Percentiles rank a stretch among this genome's conserved stretches.
phyloP scores from a whole-genome alignment of 2,888 invertebrate genomes.

The Agriopis marginaria region DNA sequence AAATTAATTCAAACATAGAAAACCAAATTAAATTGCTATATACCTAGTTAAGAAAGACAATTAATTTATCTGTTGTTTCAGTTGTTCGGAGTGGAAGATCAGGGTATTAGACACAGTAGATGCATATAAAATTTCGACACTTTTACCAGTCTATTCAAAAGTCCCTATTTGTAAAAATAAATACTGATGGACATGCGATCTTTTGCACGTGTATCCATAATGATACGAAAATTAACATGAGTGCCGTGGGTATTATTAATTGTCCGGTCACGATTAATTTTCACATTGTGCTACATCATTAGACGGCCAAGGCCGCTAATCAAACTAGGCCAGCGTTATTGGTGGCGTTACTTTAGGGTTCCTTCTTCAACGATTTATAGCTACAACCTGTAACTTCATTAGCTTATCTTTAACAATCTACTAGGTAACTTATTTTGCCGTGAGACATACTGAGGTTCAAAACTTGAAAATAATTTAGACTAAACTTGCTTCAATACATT shows the following conservation, averaged over 20 bases:
- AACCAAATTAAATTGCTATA: too few species aligned
- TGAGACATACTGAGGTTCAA: conserved; percentile 1
- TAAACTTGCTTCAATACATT: conserved; percentile 1
- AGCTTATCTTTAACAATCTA: conserved; percentile 23
- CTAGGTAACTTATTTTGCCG: conserved; percentile 3
- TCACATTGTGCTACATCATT: conserved; percentile 44
- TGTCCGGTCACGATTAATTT: conserved; percentile 53
- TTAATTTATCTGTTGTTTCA: too few species aligned
- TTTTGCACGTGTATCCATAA: conserved; percentile 36
- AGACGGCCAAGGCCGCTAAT: conserved; percentile 41
- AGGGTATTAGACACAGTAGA: too few species aligned
- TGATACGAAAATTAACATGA: conserved; percentile 53
- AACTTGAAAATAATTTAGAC: background rate
- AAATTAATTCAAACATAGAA: too few species aligned
- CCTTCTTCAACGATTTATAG: conserved; percentile 25
- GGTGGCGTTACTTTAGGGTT: conserved; percentile 20
- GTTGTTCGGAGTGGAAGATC: too few species aligned
- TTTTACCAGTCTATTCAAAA: too few species aligned
- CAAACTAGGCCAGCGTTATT: conserved; percentile 34
- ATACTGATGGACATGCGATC: background rate
- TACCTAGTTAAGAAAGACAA: too few species aligned
- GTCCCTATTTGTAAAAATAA: background rate
- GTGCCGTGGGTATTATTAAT: conserved; percentile 53
- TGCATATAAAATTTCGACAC: background rate
- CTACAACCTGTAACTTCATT: conserved; percentile 25